Conservation (phyloP, 2,797 vertebrate genomes). For the Clarias pachynema region DNA sequence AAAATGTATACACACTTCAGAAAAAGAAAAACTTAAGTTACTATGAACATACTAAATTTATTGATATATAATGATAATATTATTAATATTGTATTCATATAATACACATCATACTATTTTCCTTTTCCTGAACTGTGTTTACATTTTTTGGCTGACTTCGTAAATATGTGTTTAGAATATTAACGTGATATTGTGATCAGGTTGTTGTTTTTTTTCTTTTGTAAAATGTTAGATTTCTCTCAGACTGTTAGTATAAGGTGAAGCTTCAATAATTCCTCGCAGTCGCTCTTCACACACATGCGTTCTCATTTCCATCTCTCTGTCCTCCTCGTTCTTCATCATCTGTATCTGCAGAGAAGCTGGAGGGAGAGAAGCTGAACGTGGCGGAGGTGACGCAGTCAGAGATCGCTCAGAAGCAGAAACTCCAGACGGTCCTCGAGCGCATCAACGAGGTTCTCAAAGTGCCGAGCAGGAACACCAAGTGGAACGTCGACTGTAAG, state of each 20-base stretch:
- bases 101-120: too few relatives aligned
- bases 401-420: slow-evolving; percentile 98
- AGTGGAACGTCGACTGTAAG: slow-evolving; percentile 98
- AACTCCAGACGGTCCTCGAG: slow-evolving; percentile 94
- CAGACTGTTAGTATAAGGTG: neutral
- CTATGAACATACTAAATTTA: too few relatives aligned
- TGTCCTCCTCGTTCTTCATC: neutral
- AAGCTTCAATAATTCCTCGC: neutral
- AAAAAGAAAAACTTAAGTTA: too few relatives aligned
- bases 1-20: too few relatives aligned
- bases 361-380: slow-evolving; percentile 94
- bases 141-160: too few relatives aligned
- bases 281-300: neutral
- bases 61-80: too few relatives aligned
- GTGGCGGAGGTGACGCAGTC: slow-evolving; percentile 98
- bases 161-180: neutral
- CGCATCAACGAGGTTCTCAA: slow-evolving; percentile 96
- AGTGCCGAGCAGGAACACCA: slow-evolving; percentile 89
- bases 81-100: too few relatives aligned
- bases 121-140: too few relatives aligned
- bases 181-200: neutral
- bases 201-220: too few relatives aligned
- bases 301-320: neutral
- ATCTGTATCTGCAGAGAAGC: slow-evolving; percentile 80
- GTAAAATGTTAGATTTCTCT: neutral